Base-by-base conservation (phyloP, 2,888 invertebrate genomes). In the Gastracanthus pulcherrimus region DNA sequence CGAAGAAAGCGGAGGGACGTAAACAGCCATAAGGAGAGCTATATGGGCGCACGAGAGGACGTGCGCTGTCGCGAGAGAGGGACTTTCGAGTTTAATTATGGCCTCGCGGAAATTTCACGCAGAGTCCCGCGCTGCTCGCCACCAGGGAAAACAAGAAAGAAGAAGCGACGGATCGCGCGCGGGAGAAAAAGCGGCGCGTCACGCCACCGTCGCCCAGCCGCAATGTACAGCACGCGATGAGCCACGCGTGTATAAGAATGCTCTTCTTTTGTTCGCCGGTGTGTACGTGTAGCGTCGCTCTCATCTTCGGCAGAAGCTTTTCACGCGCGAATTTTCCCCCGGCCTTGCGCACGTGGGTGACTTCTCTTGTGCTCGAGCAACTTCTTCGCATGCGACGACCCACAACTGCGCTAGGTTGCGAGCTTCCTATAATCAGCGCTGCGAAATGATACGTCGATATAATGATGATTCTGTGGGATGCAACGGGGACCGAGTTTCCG, bases 61-160 rank as follows among this genome's bases (percentile, higher is more conserved):
- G 60, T 6, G 31, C 26, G 9, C 29, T 62, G 31, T 34, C 62
- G 34, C 34, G 34, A 7, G n/a, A n/a, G 23, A 23, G 51, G 7
- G 19, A 51, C 34, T 31, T 51, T 31, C 62, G 41, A 64, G 48
- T 70, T 77, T 77, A 77, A 77, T 77, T 77, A 77, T 34, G 36
- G 41, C 60, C 70, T 67, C 55, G 41, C 51, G 23, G 62, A 76
- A 76, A 76, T 76, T 76, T 76, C 75, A 76, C 75, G 75, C n/a
- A n/a, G n/a, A n/a, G n/a, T n/a, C n/a, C n/a, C n/a, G n/a, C n/a
- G n/a, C n/a, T n/a, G n/a, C n/a, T n/a, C n/a, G n/a, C n/a, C n/a
- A 60, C 29, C 45, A n/a, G 60, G 31, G 29, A 7, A 34, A 11
- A 23, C 9, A n/a, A 48, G 16, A 36, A 23, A 45, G 60, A 60